phyloP scores from a whole-genome alignment of 37 sponge, comb jelly and placozoan genomes.

The Ephydatia muelleri region DNA sequence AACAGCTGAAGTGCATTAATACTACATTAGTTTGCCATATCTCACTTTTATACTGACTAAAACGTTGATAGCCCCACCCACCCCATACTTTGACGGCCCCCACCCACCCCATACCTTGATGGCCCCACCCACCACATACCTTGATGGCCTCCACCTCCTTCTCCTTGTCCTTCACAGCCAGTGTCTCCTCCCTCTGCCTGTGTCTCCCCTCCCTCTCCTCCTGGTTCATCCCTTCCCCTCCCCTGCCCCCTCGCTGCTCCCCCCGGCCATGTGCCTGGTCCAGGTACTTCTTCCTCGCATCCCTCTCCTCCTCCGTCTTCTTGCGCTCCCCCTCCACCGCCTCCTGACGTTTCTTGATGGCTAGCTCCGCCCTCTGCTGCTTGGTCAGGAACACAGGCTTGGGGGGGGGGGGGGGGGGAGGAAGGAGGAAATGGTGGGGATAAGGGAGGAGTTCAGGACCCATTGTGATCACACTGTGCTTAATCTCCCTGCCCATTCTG shows the following conservation, averaged over 20 bases:
- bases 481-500: too few species aligned
- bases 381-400: slow-evolving; percentile 92
- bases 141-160: slow-evolving; percentile 87
- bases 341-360: slow-evolving; percentile 82
- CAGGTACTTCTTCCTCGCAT: slow-evolving; percentile 45
- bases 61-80: too few species aligned
- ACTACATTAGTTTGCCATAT: not conserved
- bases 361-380: slow-evolving; percentile 81
- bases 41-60: not conserved
- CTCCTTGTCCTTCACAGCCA: slow-evolving; percentile 66
- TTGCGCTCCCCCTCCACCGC: slow-evolving; percentile 64
- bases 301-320: slow-evolving; percentile 56
- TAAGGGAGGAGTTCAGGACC: not conserved
- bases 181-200: slow-evolving; percentile 50
- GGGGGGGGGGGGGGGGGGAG: not conserved
- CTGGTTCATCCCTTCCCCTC: not conserved
- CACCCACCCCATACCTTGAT: slow-evolving; percentile 2
- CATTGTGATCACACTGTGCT: too few species aligned
- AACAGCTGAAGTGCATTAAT: slow-evolving; percentile 5
- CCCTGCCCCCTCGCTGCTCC: not conserved
- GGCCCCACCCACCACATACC: slow-evolving; percentile 12
- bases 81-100: slow-evolving; percentile 79
- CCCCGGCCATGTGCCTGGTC: slow-evolving; percentile 29
- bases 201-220: slow-evolving; percentile 47
- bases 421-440: not conserved